These are phyloP conservation scores for Homarus gammarus DNA, from an alignment of 2,888 invertebrate genomes.

Conservation along the genomic window DNA sequence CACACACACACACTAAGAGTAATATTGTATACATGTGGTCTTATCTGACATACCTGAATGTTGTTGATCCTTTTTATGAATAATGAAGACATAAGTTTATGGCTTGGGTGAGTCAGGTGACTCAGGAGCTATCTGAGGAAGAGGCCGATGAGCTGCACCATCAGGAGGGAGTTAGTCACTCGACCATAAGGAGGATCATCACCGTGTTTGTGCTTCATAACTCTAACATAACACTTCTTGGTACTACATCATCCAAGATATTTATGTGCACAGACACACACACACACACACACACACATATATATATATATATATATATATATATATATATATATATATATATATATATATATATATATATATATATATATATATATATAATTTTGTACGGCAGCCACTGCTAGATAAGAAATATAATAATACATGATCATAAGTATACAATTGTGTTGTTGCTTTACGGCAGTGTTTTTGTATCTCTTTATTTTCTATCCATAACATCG, in stretches of 20 bases:
- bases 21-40: too few species aligned
- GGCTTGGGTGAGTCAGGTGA: too few species aligned
- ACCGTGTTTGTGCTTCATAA: too few species aligned
- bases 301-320: conserved; percentile 51
- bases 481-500: conserved; percentile 32
- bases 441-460: neutral
- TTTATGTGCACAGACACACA: conserved; percentile 22
- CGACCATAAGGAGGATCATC: too few species aligned
- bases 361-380: conserved; percentile 44
- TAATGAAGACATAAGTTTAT: too few species aligned
- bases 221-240: too few species aligned
- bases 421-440: conserved; percentile 12
- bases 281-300: conserved; percentile 26
- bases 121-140: too few species aligned
- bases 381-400: conserved; percentile 1
- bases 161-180: too few species aligned
- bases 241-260: neutral
- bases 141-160: too few species aligned
- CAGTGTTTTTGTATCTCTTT: conserved; percentile 15
- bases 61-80: too few species aligned
- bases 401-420: neutral
- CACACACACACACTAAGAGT: too few species aligned
- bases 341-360: conserved; percentile 50
- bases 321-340: conserved; percentile 41
- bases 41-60: too few species aligned